Evolutionary conservation across 1,140 invertebrate species (phyloP).

Genomic region (Battus philenor): DNA sequence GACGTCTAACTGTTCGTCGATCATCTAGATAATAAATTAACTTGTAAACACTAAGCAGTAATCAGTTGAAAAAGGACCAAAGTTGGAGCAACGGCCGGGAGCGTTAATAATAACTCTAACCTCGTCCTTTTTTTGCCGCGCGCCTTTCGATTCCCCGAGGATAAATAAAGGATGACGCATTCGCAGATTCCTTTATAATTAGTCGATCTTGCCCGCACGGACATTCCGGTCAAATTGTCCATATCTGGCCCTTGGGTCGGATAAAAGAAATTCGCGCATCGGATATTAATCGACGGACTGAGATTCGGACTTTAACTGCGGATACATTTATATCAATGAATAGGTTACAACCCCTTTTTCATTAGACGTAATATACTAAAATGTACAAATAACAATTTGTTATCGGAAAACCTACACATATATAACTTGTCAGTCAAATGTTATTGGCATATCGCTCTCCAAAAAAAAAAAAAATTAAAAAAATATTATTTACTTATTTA

Average conservation of each 20-base stretch:
- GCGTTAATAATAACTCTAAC: slow-evolving; percentile 26
- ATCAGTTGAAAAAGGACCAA: slow-evolving; percentile 9
- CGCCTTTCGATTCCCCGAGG: slow-evolving; percentile 32
- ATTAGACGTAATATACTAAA: no score
- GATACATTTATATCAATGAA: no score
- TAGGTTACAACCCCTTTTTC: no score
- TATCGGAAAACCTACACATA: no score
- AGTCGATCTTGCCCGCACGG: slow-evolving; percentile 39
- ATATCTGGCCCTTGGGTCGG: slow-evolving; percentile 17
- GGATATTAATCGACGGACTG: slow-evolving; percentile 41
- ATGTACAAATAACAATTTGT: no score
- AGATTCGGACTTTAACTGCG: slow-evolving; percentile 19
- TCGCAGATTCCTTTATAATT: slow-evolving; percentile 61
- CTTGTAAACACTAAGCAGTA: background rate
- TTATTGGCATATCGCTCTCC: no score
- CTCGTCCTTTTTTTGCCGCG: slow-evolving; percentile 35
- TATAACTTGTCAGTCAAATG: no score
- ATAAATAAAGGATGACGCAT: slow-evolving; percentile 53
- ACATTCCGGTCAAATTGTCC: slow-evolving; percentile 43
- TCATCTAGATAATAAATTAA: no score
- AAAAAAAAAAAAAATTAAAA: no score
- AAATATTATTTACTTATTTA: no score
- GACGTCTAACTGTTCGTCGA: no score
- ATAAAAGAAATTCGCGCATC: slow-evolving; percentile 27
- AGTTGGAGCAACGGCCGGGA: slow-evolving; percentile 12